A percentile compares a stretch with the other conserved stretches of the same genome.
These are phyloP conservation scores for Grantiella picta DNA, from an alignment of 2,113 vertebrate genomes.

Conservation along the genomic window DNA sequence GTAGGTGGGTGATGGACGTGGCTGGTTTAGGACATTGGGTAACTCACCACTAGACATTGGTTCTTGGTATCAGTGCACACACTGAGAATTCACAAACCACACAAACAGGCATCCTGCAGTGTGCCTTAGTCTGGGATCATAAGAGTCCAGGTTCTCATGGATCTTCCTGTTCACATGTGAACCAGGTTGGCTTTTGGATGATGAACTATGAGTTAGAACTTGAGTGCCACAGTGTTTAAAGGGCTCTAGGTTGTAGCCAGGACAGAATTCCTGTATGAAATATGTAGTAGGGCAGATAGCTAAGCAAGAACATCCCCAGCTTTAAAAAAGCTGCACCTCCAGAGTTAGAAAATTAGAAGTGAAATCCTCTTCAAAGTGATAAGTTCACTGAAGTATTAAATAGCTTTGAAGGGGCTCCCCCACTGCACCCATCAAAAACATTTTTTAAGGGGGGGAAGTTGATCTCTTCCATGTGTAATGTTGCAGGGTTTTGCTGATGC, in stretches of 20 bases:
- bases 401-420: not conserved
- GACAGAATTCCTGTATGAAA: not conserved
- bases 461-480: not conserved
- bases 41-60: not conserved
- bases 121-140: not conserved
- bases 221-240: not conserved
- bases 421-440: not conserved
- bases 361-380: conserved; percentile 7
- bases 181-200: not conserved
- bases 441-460: not conserved
- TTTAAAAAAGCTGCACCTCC: not conserved
- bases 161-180: not conserved
- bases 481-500: not conserved
- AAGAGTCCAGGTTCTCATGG: not conserved
- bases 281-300: not conserved
- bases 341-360: conserved; percentile 3
- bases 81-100: not conserved
- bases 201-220: not conserved
- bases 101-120: not conserved
- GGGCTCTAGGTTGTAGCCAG: not conserved
- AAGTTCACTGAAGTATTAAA: conserved; percentile 22
- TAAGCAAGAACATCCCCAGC: not conserved
- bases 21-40: not conserved
- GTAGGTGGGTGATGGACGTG: not conserved
- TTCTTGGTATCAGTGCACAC: not conserved